Base-by-base conservation (phyloP, 2,113 vertebrate species). In the Sinocyclocheilus rhinocerous region DNA sequence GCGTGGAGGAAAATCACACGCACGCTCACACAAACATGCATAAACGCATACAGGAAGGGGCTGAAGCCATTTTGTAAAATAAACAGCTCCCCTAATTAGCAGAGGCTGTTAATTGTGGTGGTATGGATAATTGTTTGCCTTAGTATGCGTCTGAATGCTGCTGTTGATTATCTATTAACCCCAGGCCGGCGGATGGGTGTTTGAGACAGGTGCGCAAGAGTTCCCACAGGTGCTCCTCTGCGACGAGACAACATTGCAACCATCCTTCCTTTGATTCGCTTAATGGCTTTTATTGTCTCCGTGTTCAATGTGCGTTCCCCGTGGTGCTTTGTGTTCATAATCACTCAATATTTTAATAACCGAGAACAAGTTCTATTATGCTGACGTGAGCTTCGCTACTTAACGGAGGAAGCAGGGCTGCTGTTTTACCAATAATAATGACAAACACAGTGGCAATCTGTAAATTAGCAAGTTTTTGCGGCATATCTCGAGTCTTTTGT, bases 41-140 rank as follows among this genome's bases (percentile, higher is more conserved):
- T 50, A 86, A 50, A 79, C n/a, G 3, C 59, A 59, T 48, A 84
- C 33, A 33, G 26, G 33, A 77, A 48, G 52, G 36, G 29, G 29
- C 50, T 1, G 65, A 55, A 79, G 78, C 26, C 83, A 73, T 70
- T 50, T 70, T 45, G 42, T 83, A 67, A 87, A 42, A 22, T 77
- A 92, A 91, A 91, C 86, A 88, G 70, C 79, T 26, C 78, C 20
- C 18, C 76, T 91, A 92, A 94, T 93, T 92, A 92, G 36, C n/a
- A 76, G 81, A 67, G 89, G 87, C 85, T 92, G 94, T 90, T 93
- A 93, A 94, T 93, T 92, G 92, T 91, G 88, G 75, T 86, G 86
- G 86, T 89, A 92, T 84, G 59, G 76, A 85, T 92, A 93, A 92
- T 92, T 90, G 89, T 85, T 78, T 89, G 55, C 70, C 33, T 84